Evolutionary conservation across 2,888 invertebrate species (phyloP).

Genomic region (Prosopocoilus inquinatus): DNA sequence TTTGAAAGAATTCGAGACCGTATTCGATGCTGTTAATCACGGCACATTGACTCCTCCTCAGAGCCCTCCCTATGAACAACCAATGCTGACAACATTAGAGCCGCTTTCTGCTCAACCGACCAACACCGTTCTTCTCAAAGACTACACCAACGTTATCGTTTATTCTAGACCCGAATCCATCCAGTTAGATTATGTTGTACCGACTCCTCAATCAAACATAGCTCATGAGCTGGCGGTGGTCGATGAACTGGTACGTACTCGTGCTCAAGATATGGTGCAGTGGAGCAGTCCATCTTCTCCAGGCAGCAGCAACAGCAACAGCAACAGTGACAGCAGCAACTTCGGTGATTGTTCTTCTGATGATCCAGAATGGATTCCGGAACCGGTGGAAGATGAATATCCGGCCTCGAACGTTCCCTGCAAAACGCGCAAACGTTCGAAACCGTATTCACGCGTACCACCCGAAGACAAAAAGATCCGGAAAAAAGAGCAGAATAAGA

Average conservation of each 20-base stretch:
- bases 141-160: constrained; percentile 3
- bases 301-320: constrained; percentile 41
- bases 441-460: constrained; percentile 65
- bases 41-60: constrained; percentile 71
- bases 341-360: constrained; percentile 50
- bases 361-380: constrained; percentile 56
- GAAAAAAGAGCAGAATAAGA: constrained; percentile 92
- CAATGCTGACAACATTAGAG: constrained; percentile 39
- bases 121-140: constrained; percentile 1
- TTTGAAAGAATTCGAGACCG: constrained; percentile 66
- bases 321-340: constrained; percentile 50
- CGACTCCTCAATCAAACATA: constrained; percentile 50
- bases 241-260: constrained; percentile 71
- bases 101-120: constrained; percentile 28
- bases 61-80: constrained; percentile 63
- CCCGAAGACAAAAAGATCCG: constrained; percentile 76
- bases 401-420: constrained; percentile 15
- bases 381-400: constrained; percentile 33
- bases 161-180: constrained; percentile 8
- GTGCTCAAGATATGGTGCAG: constrained; percentile 60
- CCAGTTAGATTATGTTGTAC: constrained; percentile 15
- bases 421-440: constrained; percentile 50
- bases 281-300: constrained; percentile 40
- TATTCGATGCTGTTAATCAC: constrained; percentile 66
- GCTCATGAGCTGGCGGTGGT: constrained; percentile 62